Evolutionary conservation across 2,888 invertebrate genomes (phyloP).

Genomic region (Luperina testacea): DNA sequence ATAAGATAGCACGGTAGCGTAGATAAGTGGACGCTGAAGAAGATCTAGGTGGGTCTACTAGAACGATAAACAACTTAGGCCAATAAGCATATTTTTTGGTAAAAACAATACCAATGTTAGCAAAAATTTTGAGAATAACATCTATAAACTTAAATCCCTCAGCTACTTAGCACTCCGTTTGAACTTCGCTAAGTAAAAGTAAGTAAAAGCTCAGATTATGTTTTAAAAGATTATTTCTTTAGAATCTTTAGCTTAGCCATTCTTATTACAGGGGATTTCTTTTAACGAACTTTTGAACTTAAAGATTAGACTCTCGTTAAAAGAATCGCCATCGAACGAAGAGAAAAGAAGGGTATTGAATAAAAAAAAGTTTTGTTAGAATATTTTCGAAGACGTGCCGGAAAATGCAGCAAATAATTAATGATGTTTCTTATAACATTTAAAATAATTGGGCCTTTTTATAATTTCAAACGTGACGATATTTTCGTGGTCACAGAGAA

Average conservation of each 20-base stretch:
- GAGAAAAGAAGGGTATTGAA: neutral
- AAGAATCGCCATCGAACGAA: slow-evolving; percentile 14
- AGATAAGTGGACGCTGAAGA: neutral
- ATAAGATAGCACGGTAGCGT: too few species aligned
- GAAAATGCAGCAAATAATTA: neutral
- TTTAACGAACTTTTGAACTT: slow-evolving; percentile 53
- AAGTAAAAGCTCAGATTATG: slow-evolving; percentile 49
- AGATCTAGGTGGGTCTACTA: too few species aligned
- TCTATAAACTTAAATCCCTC: slow-evolving; percentile 28
- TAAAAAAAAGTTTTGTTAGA: neutral
- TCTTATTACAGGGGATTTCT: slow-evolving; percentile 40
- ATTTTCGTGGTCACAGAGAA: too few species aligned
- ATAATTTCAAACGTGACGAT: too few species aligned
- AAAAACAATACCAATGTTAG: slow-evolving; percentile 15
- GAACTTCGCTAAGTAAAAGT: slow-evolving; percentile 40
- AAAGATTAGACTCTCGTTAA: slow-evolving; percentile 29
- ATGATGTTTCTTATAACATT: neutral
- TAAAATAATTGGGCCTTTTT: too few species aligned
- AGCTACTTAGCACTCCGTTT: slow-evolving; percentile 45
- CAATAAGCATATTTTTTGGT: neutral
- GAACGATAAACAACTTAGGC: neutral
- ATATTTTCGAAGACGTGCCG: neutral
- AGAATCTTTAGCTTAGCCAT: slow-evolving; percentile 37
- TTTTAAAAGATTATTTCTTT: slow-evolving; percentile 60
- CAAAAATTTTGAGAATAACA: slow-evolving; percentile 20